Evolutionary conservation across 1,140 invertebrate species (phyloP).

Genomic region (Drosophila orosa): DNA sequence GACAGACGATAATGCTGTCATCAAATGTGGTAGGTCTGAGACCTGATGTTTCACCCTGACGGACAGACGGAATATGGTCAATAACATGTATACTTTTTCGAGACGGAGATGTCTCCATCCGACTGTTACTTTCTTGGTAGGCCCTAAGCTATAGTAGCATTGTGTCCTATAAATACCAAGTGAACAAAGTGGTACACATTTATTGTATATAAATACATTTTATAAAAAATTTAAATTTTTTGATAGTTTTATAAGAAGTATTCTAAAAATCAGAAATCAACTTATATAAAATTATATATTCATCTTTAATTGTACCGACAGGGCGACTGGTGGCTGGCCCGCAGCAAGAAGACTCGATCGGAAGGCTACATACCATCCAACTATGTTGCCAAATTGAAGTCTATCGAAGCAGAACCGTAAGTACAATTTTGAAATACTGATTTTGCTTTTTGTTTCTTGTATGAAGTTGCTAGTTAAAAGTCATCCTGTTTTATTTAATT

Average conservation of each 20-base stretch:
- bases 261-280: background rate
- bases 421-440: conserved; percentile 80
- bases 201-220: no score
- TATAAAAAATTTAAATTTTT: no score
- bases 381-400: conserved; percentile 99
- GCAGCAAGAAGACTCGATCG: conserved; percentile 96
- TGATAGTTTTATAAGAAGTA: background rate
- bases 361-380: conserved; percentile 99
- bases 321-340: conserved; percentile 99
- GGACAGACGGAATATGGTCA: no score
- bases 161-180: no score
- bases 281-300: no score
- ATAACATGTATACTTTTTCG: no score
- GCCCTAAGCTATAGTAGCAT: no score
- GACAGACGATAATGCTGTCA: no score
- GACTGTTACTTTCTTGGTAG: no score
- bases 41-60: no score
- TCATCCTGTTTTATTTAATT: background rate
- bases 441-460: background rate
- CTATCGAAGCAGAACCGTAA: conserved; percentile 99
- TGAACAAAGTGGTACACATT: background rate
- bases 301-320: conserved; percentile 65
- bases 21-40: no score
- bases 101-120: no score
- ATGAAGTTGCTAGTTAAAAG: background rate